A percentile compares a stretch with the other conserved stretches of the same genome.
Evolutionary conservation across 2,888 invertebrate species (phyloP).

Genomic region (Drosophila mettleri): DNA sequence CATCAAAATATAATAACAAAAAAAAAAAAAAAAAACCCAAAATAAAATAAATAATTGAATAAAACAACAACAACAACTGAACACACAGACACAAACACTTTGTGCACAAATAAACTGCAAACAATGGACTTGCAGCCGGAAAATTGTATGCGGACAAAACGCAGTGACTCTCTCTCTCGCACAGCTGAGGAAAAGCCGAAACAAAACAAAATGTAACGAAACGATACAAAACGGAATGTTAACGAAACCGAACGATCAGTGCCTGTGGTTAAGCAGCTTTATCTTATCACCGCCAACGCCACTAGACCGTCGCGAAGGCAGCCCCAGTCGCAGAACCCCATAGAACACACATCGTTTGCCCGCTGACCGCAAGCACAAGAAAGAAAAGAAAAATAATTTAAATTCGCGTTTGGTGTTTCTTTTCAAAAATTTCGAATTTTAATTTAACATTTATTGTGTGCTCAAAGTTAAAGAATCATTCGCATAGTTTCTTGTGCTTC

Average conservation of each 20-base stretch:
- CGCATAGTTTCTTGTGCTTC: neutral
- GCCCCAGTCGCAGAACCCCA: conserved; percentile 22
- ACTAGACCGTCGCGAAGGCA: conserved; percentile 15
- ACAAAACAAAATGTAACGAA: conserved; percentile 16
- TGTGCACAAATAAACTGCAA: conserved; percentile 12
- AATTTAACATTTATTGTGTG: neutral
- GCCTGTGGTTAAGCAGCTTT: conserved; percentile 42
- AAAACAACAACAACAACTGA: conserved; percentile 1
- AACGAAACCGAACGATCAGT: conserved; percentile 28
- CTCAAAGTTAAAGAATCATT: neutral
- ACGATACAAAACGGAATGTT: conserved; percentile 14
- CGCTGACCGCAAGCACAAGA: conserved; percentile 21
- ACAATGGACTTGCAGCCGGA: conserved; percentile 23
- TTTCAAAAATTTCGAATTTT: neutral
- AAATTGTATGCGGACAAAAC: conserved; percentile 16
- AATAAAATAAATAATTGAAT: neutral
- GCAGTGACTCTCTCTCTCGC: neutral
- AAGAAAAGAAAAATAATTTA: neutral
- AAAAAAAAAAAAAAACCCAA: neutral
- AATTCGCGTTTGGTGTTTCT: conserved; percentile 15
- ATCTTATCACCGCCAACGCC: conserved; percentile 41
- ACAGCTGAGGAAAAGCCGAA: conserved; percentile 12
- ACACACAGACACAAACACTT: neutral
- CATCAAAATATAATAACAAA: neutral
- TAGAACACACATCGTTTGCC: conserved; percentile 16